phyloP scores from a whole-genome alignment of 2,113 vertebrate species.

The Misgurnus anguillicaudatus region DNA sequence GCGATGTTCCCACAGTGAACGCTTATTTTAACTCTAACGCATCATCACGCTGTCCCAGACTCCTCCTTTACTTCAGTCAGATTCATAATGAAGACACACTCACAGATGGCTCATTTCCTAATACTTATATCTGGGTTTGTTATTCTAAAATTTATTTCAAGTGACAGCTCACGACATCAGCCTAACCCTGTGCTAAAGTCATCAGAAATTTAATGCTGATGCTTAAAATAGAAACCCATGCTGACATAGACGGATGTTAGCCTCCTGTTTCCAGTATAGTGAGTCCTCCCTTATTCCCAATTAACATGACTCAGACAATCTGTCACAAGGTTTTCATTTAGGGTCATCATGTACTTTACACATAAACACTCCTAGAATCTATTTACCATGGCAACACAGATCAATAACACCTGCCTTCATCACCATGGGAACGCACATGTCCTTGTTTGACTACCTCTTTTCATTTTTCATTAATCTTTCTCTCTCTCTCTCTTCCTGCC shows the following conservation, averaged over 20 bases:
- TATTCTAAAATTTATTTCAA: conserved; percentile 34
- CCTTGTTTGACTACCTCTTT: conserved; percentile 34
- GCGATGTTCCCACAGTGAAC: conserved; percentile 3
- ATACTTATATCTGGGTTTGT: conserved; percentile 26
- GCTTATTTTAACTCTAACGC: conserved; percentile 7
- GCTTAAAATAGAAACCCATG: conserved; percentile 28
- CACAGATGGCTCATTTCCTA: conserved; percentile 21
- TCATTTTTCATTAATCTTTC: conserved; percentile 29
- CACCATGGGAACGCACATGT: conserved; percentile 45
- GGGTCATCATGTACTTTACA: conserved; percentile 3
- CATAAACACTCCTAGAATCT: conserved; percentile 24
- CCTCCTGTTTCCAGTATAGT: background rate
- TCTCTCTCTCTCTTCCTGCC: conserved; percentile 41
- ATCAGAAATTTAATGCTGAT: conserved; percentile 10
- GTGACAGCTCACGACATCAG: conserved; percentile 13
- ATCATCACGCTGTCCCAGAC: background rate
- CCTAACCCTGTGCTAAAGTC: conserved; percentile 12
- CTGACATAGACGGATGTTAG: background rate
- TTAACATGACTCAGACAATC: background rate
- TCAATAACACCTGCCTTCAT: conserved; percentile 40
- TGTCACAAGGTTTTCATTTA: conserved; percentile 31
- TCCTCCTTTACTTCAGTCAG: conserved; percentile 25
- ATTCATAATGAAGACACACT: conserved; percentile 18
- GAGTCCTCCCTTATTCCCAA: background rate
- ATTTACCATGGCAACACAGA: conserved; percentile 36